These are phyloP conservation scores for Diachrysia chrysitis DNA, from an alignment of 2,888 invertebrate species.

Conservation along the genomic window DNA sequence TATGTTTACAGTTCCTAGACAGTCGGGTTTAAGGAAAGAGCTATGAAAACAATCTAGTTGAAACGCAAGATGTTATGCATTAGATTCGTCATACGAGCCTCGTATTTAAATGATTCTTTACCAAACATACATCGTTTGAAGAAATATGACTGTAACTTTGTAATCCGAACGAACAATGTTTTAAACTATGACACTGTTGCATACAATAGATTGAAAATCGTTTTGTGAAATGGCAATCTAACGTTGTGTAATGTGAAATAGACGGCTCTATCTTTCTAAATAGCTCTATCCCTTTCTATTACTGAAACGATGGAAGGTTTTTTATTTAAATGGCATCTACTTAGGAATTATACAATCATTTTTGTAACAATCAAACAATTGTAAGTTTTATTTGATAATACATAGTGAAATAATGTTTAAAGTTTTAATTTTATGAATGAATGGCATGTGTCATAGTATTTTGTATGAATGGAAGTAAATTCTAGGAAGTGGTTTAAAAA, in stretches of 20 bases:
- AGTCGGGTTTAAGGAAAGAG: slow-evolving; percentile 56
- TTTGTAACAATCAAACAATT: too few species aligned
- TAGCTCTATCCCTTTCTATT: background rate
- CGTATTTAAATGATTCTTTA: slow-evolving; percentile 24
- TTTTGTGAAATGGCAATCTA: too few species aligned
- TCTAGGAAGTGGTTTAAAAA: background rate
- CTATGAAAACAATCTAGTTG: slow-evolving; percentile 56
- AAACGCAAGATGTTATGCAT: slow-evolving; percentile 31
- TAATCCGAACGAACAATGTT: slow-evolving; percentile 21
- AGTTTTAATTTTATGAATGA: background rate
- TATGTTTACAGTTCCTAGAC: slow-evolving; percentile 66
- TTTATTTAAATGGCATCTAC: too few species aligned
- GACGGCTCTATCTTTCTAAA: too few species aligned
- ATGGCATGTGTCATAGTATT: background rate
- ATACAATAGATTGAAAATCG: background rate
- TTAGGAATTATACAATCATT: too few species aligned
- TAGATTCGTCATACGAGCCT: slow-evolving; percentile 33
- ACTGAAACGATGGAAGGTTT: background rate
- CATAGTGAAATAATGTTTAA: background rate
- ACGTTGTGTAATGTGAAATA: too few species aligned
- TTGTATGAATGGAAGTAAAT: background rate
- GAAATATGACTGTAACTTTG: slow-evolving; percentile 16
- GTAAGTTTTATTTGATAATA: background rate
- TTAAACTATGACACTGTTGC: background rate
- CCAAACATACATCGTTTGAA: slow-evolving; percentile 32